phyloP scores from a whole-genome alignment of 1,140 invertebrate genomes.

The Ips nitidus region DNA sequence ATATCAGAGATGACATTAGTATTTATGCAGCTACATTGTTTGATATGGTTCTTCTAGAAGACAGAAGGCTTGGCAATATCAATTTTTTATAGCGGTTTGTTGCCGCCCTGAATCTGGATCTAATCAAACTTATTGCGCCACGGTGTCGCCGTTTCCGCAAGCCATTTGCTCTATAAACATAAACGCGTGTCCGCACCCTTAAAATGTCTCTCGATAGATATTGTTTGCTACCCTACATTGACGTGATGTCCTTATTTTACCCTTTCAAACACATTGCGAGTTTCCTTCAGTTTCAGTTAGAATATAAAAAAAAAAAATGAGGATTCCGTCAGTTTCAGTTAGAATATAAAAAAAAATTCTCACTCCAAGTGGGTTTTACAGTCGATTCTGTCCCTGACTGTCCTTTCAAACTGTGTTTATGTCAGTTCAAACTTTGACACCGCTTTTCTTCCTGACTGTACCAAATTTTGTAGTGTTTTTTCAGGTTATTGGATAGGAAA shows the following conservation, averaged over 20 bases:
- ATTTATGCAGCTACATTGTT: neutral
- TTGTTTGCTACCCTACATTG: too few species aligned
- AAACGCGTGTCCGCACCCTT: conserved; percentile 13
- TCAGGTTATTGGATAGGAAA: too few species aligned
- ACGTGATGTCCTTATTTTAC: neutral
- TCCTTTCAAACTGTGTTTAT: too few species aligned
- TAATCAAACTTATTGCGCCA: conserved; percentile 5
- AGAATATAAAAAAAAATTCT: neutral
- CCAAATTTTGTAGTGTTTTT: too few species aligned
- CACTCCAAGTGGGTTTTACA: neutral
- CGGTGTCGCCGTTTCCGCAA: conserved; percentile 7
- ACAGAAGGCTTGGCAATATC: neutral
- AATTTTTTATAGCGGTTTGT: neutral
- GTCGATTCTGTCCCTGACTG: too few species aligned
- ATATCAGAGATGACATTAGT: neutral
- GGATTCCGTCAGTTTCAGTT: neutral
- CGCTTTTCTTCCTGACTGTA: too few species aligned
- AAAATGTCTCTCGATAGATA: conserved; percentile 1
- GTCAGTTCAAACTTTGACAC: too few species aligned
- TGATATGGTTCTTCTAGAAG: neutral
- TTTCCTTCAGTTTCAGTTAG: neutral
- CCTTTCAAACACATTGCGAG: neutral
- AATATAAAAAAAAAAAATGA: neutral
- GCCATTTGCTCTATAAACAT: conserved; percentile 20
- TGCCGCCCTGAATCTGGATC: neutral